phyloP scores from a whole-genome alignment of 2,797 vertebrate species.

The Nasua narica region DNA sequence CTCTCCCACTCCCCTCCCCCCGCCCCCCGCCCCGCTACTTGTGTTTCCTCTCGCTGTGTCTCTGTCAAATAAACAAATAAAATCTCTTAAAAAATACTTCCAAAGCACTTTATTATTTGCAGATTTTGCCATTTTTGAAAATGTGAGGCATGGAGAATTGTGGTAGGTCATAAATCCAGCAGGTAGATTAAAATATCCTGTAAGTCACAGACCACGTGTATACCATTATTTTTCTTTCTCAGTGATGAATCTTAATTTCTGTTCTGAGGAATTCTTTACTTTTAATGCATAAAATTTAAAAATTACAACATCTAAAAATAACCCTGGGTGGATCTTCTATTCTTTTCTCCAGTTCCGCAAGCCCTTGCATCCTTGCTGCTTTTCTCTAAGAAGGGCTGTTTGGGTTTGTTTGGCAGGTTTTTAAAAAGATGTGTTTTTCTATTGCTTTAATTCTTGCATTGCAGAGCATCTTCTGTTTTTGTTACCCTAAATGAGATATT shows the following conservation, averaged over 20 bases:
- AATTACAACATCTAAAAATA: slow-evolving; percentile 44
- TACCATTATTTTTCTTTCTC: not conserved
- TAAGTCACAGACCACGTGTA: not conserved
- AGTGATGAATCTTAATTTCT: slow-evolving; percentile 21
- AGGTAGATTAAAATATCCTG: not conserved
- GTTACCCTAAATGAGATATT: not conserved
- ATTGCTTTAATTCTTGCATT: not conserved
- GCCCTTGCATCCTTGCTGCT: not conserved
- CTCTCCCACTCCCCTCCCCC: too few species aligned
- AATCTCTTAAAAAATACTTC: not conserved
- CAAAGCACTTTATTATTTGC: not conserved
- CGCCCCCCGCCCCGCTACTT: too few species aligned
- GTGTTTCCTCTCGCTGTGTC: too few species aligned
- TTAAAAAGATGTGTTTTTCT: not conserved
- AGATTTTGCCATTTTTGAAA: slow-evolving; percentile 25
- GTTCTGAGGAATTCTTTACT: slow-evolving; percentile 24
- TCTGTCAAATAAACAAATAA: too few species aligned
- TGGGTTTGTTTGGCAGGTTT: not conserved
- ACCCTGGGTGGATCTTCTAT: not conserved
- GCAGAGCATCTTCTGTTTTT: not conserved
- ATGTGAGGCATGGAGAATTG: not conserved
- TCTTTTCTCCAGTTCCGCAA: not conserved
- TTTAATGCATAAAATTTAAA: slow-evolving; percentile 24
- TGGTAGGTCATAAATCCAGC: not conserved
- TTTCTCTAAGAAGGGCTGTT: not conserved